Evolutionary conservation across 1,140 invertebrate genomes (phyloP).

Genomic region (Anastatus disparis): DNA sequence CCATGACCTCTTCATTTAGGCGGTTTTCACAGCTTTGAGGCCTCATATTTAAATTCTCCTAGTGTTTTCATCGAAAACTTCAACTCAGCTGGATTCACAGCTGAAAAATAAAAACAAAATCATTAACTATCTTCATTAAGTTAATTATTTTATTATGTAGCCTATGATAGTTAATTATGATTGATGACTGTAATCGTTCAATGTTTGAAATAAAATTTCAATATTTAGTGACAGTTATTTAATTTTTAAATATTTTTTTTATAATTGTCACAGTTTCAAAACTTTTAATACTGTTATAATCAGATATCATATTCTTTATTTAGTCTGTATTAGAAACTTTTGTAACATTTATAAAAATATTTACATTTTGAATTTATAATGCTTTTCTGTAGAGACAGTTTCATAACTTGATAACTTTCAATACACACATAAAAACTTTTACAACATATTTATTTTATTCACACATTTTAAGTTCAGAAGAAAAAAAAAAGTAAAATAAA

Average conservation of each 20-base stretch:
- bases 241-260: no score
- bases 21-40: slow-evolving; percentile 62
- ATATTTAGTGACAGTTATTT: no score
- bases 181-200: neutral
- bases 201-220: no score
- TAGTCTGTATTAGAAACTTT: no score
- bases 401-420: no score
- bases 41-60: slow-evolving; percentile 55
- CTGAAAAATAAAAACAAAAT: slow-evolving; percentile 15
- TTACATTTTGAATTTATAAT: no score
- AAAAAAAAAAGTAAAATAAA: neutral
- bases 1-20: slow-evolving; percentile 58
- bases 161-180: neutral
- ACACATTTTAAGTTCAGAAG: neutral
- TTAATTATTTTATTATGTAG: neutral
- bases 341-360: no score
- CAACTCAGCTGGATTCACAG: neutral
- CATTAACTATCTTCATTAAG: no score
- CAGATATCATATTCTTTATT: no score
- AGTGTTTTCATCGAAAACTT: slow-evolving; percentile 24
- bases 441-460: neutral
- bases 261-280: neutral
- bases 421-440: no score
- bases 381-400: no score
- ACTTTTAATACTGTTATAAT: no score